Base-by-base conservation (phyloP, 2,888 invertebrate species). In the Pteria penguin region DNA sequence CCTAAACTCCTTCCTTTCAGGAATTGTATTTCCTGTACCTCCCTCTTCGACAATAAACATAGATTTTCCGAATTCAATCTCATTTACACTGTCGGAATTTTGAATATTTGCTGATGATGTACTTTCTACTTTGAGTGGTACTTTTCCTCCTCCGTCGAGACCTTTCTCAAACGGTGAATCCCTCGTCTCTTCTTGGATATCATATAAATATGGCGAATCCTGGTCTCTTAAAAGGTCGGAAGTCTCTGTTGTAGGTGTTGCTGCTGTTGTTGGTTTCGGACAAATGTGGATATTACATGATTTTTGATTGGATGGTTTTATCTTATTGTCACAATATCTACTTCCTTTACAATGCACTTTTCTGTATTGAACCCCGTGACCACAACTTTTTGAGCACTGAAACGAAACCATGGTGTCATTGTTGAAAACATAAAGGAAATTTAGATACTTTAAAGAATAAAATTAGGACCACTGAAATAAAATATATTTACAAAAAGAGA, bases 371-470 rank as follows among this genome's bases (percentile, higher is more conserved):
- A 90, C 85, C 1, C 93, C 93, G 2, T 87, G 87, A 11, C 92
- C 92, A 82, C 93, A 93, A 1, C 88, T 85, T 11, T 88, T 82
- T 2, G 89, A 84, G 75, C 91, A 91, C 91, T 91, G 84, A 2
- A 83, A 85, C 27, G 4, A 65, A 0, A 57, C 27, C 55, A n/a
- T 57, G 5, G n/a, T n/a, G n/a, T n/a, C n/a, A n/a, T n/a, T n/a
- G n/a, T n/a, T n/a, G n/a, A n/a, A n/a, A n/a, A n/a, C n/a, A n/a
- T n/a, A n/a, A n/a, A n/a, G n/a, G n/a, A n/a, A n/a, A n/a, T n/a
- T n/a, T n/a, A n/a, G n/a, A n/a, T n/a, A n/a, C n/a, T n/a, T n/a
- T n/a, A n/a, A n/a, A n/a, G n/a, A n/a, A n/a, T n/a, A n/a, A n/a
- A n/a, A n/a, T n/a, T n/a, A n/a, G n/a, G n/a, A n/a, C n/a, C n/a